Base-by-base conservation (phyloP, 2,113 vertebrate genomes). In the Rhynchomys soricoides region DNA sequence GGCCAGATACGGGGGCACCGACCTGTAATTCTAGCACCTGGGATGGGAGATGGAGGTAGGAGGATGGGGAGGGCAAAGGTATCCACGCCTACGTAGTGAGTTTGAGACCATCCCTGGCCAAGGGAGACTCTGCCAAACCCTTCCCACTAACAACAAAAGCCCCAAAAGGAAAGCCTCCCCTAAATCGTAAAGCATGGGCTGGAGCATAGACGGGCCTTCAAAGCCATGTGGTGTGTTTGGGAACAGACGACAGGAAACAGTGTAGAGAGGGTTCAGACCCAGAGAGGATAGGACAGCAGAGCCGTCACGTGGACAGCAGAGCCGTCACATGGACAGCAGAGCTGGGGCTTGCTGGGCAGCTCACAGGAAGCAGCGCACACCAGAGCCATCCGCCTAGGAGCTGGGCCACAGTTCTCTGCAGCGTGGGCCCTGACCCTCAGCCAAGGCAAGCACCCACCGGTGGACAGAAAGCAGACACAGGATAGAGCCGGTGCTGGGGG, bases 361-460 rank as follows among this genome's bases (percentile, higher is more conserved):
- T 64, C 43, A 29, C 43, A 34, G 62, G 83, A 86, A 48, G 43
- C 43, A 6, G 40, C 9, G 17, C 40, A 48, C 40, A 31, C 9
- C 17, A 68, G 59, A 86, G 57, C 4, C 59, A 64, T 66, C 82
- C 3, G 83, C 43, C 31, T 48, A 66, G 43, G 62, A 66, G 83
- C 83, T 86, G 83, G 55, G 59, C 17, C 62, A 7, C 31, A 48
- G 40, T 31, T 48, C 48, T 62, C 83, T 85, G 40, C 43, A 13
- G 40, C 5, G 10, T 34, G 62, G 59, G 66, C 62, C 79, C 79
- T 2, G 21, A 22, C 37, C 40, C 21, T 52, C 43, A 48, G 43
- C 17, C 16, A 48, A 2, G 17, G 43, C 6, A 19, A 64, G 26
- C 3, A 10, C 24, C 31, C 0, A 15, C 57, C 37, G 29, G 40